Evolutionary conservation across 2,113 vertebrate species (phyloP).

Genomic region (Murina feae): DNA sequence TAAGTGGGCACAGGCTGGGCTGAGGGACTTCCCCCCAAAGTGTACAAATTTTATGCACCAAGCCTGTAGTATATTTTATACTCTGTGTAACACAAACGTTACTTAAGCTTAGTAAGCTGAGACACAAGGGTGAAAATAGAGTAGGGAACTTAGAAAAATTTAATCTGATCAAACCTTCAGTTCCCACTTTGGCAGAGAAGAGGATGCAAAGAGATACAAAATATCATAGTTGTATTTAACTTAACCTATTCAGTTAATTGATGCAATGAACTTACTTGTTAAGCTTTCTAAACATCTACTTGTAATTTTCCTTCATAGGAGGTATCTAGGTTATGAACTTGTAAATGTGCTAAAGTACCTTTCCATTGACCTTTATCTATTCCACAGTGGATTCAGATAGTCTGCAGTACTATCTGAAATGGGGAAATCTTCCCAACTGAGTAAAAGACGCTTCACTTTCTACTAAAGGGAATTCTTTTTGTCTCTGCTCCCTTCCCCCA

Average conservation of each 20-base stretch:
- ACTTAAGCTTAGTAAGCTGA: constrained; percentile 24
- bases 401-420: not conserved
- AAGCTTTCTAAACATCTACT: not conserved
- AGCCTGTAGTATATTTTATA: not conserved
- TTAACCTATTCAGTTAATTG: not conserved
- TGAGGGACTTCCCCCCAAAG: too few species aligned
- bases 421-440: not conserved
- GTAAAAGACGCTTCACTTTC: not conserved
- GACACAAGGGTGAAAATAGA: not conserved
- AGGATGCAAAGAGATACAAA: not conserved
- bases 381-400: not conserved
- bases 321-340: not conserved
- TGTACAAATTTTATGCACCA: too few species aligned
- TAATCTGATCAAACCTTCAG: not conserved
- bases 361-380: not conserved
- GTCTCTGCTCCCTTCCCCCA: not conserved
- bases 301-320: not conserved
- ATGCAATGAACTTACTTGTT: constrained; percentile 6
- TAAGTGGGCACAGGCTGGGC: too few species aligned
- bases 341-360: not conserved
- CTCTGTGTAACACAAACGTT: not conserved
- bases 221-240: not conserved
- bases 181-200: not conserved
- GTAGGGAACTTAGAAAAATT: not conserved
- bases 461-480: not conserved